Conservation (phyloP, 1,140 invertebrate species). For the Drosophila bocqueti region DNA sequence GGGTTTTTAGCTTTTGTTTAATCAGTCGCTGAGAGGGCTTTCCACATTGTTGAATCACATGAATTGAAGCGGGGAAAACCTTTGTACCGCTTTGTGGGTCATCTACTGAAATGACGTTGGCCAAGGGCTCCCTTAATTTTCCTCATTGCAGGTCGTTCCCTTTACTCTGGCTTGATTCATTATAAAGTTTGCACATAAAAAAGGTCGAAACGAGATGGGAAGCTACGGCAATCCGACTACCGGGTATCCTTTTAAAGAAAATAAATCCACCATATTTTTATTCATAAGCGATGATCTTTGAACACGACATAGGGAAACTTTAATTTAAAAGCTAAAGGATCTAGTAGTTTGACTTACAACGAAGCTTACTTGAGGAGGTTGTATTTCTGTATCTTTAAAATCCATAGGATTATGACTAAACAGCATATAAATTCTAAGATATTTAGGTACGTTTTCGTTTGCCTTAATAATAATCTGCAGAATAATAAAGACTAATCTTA, state of each 20-base stretch:
- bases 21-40: constrained; percentile 46
- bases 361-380: not conserved
- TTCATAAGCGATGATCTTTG: too few relatives aligned
- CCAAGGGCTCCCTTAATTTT: constrained; percentile 25
- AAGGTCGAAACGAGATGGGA: constrained; percentile 12
- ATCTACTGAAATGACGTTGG: constrained; percentile 53
- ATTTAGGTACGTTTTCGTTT: not conserved
- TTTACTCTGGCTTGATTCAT: constrained; percentile 38
- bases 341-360: not conserved
- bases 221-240: not conserved
- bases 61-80: constrained; percentile 31
- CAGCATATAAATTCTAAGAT: not conserved
- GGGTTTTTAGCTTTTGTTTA: constrained; percentile 62
- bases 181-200: constrained; percentile 26
- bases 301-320: too few relatives aligned
- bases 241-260: not conserved
- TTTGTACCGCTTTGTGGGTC: constrained; percentile 65
- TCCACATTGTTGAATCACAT: constrained; percentile 37
- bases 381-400: not conserved
- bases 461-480: not conserved
- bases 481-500: not conserved
- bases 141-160: constrained; percentile 17
- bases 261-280: not conserved
- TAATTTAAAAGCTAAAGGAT: too few relatives aligned
- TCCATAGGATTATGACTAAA: too few relatives aligned